Evolutionary conservation across 2,888 invertebrate species (phyloP).

Genomic region (Steinernema scapterisci): DNA sequence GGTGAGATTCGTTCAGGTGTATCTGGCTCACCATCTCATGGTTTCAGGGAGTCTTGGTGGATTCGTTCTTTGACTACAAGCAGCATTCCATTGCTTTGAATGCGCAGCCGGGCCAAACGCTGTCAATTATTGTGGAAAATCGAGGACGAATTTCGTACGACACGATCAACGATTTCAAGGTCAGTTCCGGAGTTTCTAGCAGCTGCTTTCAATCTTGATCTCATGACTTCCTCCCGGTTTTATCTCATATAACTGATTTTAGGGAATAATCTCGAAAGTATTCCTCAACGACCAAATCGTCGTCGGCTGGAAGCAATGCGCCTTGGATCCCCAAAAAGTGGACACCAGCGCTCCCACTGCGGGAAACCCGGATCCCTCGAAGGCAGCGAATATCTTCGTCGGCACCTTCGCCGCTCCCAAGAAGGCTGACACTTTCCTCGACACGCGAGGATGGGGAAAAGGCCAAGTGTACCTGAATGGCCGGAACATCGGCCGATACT

Average conservation of each 20-base stretch:
- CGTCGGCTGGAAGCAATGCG: conserved; percentile 74
- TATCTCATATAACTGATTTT: not conserved
- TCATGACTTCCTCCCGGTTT: not conserved
- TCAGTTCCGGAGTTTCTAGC: no score
- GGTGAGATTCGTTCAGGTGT: no score
- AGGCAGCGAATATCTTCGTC: not conserved
- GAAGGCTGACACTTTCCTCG: conserved; percentile 55
- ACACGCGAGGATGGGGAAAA: conserved; percentile 66
- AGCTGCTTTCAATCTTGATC: no score
- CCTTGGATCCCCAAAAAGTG: conserved; percentile 38
- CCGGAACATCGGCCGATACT: conserved; percentile 73
- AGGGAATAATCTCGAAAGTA: conserved; percentile 71
- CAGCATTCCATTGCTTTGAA: not conserved
- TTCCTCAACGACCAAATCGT: conserved; percentile 71
- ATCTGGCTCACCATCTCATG: not conserved
- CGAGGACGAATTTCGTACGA: conserved; percentile 80
- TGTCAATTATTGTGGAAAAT: conserved; percentile 75
- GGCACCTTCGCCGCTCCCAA: not conserved
- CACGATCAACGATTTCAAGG: conserved; percentile 55
- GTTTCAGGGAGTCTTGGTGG: not conserved
- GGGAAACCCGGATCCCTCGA: not conserved
- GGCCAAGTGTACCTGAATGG: conserved; percentile 71
- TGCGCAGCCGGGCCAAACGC: conserved; percentile 1
- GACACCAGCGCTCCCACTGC: not conserved
- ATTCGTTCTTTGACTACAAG: conserved; percentile 28